Base-by-base conservation (phyloP, 2,888 invertebrate genomes). In the Conus canariensis region DNA sequence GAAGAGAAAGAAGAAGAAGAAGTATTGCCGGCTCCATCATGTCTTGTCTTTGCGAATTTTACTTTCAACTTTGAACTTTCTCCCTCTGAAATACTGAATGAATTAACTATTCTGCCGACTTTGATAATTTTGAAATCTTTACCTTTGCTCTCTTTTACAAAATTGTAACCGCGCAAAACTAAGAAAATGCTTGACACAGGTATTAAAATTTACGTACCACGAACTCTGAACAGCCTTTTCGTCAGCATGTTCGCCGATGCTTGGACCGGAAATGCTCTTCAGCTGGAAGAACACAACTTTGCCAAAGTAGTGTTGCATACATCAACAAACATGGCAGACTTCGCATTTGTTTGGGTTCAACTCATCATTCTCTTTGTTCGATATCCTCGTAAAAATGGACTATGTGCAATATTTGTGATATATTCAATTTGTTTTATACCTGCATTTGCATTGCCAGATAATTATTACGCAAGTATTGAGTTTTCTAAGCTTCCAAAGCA, bases 371-470 rank as follows among this genome's bases (percentile, higher is more conserved):
- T 92, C 60, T 91, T 92, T 80, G 77, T 91, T 22, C 92, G 92
- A 80, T 91, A 89, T 86, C 90, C 92, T 30, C 88, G 90, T 19
- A 92, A 90, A 90, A 92, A 91, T 67, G 87, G 89, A 25, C 80
- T 91, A 8, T 91, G 88, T 85, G 88, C 91, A 80, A 74, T 92
- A 64, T 90, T 92, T 85, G 89, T 92, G 16, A 59, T 94, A 19
- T 91, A 91, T 86, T 91, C 92, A 70, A 67, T 93, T 80, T 91
- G 92, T 56, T 77, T 94, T 10, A 87, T 91, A 56, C 93, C 93
- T 12, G 56, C 89, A 14, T 85, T 89, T 70, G 85, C 89, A 45
- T 67, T 89, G 64, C 85, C 89, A 14, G 89, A 85, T 14, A 60
- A 85, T 85, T 85, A 74, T 85, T 67, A 83, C 45, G 89, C 89